Evolutionary conservation across 37 sponge, comb jelly and placozoan genomes (phyloP), one percentile per base, ranked within the genome.

Genomic region (Oscarella lobularis): DNA sequence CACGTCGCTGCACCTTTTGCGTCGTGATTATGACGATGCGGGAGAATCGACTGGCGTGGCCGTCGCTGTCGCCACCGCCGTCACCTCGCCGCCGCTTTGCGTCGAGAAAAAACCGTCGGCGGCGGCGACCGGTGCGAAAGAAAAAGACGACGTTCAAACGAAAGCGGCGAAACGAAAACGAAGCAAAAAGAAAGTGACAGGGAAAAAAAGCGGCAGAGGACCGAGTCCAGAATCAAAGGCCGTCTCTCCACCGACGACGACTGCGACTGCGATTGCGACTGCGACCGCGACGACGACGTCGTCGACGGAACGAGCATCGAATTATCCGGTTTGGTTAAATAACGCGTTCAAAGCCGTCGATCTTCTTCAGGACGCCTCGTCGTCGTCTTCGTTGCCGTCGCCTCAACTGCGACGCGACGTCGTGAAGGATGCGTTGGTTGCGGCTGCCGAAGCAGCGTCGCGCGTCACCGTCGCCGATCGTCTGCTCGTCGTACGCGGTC

Each of bases 401-500:
- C n/a, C n/a, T n/a, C n/a, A n/a, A n/a, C n/a, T n/a, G n/a, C n/a
- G n/a, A n/a, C n/a, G n/a, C n/a, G n/a, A n/a, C n/a, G 20, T 48
- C 20, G 9, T 48, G 20, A 48, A 48, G 60, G 60, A 48, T 48
- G 20, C 20, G 20, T 9, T 48, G 60, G 20, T 27, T 27, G 60
- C 9, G 60, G 60, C 60, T 27, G 9, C 60, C 9, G 60, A 20
- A 48, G 20, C 9, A 48, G 60, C 60, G 14, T 48, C 60, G 14
- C 20, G 14, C 20, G 60, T 48, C 20, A 20, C 60, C 9, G 20
- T 48, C 9, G 20, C 9, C 60, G 14, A 20, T 48, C 75, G 88
- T 30, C 74, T 93, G 39, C 66, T 93, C 0, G 90, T 93, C 9
- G 67, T 93, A 35, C 86, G 85, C 3, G 81, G 83, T 30, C 60